Evolutionary conservation across 2,888 invertebrate species (phyloP), one percentile per base, ranked within the genome.

Genomic region (Boloria euphrosyne): DNA sequence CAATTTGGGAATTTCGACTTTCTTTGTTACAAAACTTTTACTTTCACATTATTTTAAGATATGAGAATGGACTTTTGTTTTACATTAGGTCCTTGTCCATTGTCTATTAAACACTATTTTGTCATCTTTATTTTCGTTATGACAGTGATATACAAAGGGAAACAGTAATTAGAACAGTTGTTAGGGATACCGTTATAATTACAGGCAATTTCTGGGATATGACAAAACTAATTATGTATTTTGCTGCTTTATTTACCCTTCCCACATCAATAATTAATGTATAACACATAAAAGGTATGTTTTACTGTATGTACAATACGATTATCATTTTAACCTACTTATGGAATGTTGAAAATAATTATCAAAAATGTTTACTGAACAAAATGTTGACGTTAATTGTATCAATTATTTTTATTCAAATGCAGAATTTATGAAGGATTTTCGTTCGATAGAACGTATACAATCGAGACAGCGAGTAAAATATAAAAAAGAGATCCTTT

Each of bases 31-130:
- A 59, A 70, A 66, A 85, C 84, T 85, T 84, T 89, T 84, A 85
- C 90, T 90, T 89, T 89, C 86, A 78, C 84, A 73, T 73, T 55
- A 63, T 53, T 43, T 65, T 31, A 64, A 83, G 82, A 84, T 83
- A 53, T 31, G n/a, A 13, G 14, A 31, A 16, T 31, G 27, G 27
- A 59, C 59, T 49, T 49, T 17, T 49, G 58, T 49, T 31, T 16
- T 31, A 17, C 4, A 4, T 31, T 27, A n/a, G 22, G n/a, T 2
- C 18, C 10, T 44, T 31, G 31, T 18, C 27, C n/a, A 59, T 59
- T 59, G 71, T 43, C 49, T 68, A 58, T 66, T 18, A n/a, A n/a
- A n/a, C 53, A 61, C 47, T 53, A 60, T 67, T 58, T 70, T 55
- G 63, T 57, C 53, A 51, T 60, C 22, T 53, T 47, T 58, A 60